Base-by-base conservation (phyloP, 2,888 invertebrate genomes). In the Baronia brevicornis region DNA sequence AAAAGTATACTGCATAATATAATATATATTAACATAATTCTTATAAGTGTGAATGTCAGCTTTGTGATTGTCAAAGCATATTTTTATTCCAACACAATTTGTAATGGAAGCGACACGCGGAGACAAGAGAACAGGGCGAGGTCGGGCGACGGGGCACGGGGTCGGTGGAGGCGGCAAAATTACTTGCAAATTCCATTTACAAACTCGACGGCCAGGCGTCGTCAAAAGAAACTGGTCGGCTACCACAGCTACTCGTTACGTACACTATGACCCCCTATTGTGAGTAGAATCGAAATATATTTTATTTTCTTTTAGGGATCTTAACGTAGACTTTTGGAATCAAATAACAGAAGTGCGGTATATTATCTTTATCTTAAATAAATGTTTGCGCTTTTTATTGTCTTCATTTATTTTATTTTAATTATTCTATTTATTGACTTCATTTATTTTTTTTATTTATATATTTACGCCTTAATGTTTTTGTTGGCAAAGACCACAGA, bases 121-220 rank as follows among this genome's bases (percentile, higher is more conserved):
- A 79, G 77, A 80, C 80, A 79, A 77, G 78, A 78, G 77, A 73
- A 74, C 73, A 72, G 64, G 63, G 63, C 54, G 51, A 51, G 58
- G 62, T 59, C 53, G 46, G 44, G 39, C 51, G 46, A 44, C 36
- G 57, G 52, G 56, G 47, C 39, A 37, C 49, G 46, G 52, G 56
- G 46, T 51, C 48, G 34, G 46, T 44, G 56, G 52, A 54, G 54
- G 63, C 58, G 67, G 61, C 53, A 58, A 75, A 80, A 84, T 84
- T 84, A 84, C 80, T 82, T 82, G 79, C 80, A 84, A 82, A 84
- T 84, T 80, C 78, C 78, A 80, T 82, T 84, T 84, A 74, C 78
- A 60, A 68, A 79, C 64, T 73, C 69, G 57, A 63, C 54, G 69
- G 62, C 68, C 68, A 66, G 65, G 68, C 67, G 63, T 38, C 45